Evolutionary conservation across 2,113 vertebrate species (phyloP).

Genomic region (Hippocampus mohnikei): DNA sequence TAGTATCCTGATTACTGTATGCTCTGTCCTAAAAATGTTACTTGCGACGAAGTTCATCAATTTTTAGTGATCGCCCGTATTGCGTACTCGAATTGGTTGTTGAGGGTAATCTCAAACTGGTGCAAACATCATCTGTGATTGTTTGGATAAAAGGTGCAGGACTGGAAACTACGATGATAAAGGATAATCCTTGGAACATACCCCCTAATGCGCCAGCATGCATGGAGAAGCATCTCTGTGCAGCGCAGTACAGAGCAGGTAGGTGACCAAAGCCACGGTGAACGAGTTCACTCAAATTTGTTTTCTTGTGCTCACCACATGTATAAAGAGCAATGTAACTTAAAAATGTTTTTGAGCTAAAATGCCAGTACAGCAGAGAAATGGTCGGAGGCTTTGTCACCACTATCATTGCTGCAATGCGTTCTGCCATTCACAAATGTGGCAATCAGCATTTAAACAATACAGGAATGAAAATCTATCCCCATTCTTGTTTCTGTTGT

Average conservation of each 20-base stretch:
- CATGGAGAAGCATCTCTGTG: conserved; percentile 89
- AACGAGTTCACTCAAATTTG: background rate
- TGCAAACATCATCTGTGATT: background rate
- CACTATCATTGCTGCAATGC: background rate
- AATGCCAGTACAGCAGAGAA: background rate
- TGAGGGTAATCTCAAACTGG: background rate
- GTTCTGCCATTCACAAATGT: background rate
- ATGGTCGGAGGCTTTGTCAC: background rate
- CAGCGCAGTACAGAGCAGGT: conserved; percentile 81
- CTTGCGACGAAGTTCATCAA: background rate
- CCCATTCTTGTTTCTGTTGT: too few relatives aligned
- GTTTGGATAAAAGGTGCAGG: conserved; percentile 50
- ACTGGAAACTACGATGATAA: conserved; percentile 63
- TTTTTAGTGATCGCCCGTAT: background rate
- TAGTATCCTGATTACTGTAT: too few relatives aligned
- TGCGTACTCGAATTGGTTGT: background rate
- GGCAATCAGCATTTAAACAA: background rate
- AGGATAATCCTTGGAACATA: conserved; percentile 81
- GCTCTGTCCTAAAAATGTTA: background rate
- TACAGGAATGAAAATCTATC: too few relatives aligned
- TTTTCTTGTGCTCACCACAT: background rate
- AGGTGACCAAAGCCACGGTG: conserved; percentile 9
- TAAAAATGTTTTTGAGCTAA: background rate
- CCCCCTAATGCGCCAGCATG: conserved; percentile 88
- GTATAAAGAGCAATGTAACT: background rate